phyloP scores from a whole-genome alignment of 2,113 vertebrate species.

The Heterotis niloticus region DNA sequence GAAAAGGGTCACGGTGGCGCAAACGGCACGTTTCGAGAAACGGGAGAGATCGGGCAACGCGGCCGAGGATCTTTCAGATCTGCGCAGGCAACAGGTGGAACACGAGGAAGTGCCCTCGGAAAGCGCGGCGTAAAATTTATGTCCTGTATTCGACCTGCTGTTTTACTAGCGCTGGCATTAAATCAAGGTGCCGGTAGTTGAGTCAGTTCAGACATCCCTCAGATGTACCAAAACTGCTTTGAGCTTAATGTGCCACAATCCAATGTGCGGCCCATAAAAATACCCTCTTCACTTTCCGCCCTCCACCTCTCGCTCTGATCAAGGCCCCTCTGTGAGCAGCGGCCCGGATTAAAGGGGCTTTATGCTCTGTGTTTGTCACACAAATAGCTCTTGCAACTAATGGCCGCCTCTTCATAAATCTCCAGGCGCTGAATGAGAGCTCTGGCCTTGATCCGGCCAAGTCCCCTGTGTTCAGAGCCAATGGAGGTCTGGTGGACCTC shows the following conservation, averaged over 20 bases:
- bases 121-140: neutral
- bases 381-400: slow-evolving; percentile 15
- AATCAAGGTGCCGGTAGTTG: slow-evolving; percentile 28
- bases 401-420: slow-evolving; percentile 29
- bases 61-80: neutral
- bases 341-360: slow-evolving; percentile 26
- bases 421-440: slow-evolving; percentile 24
- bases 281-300: neutral
- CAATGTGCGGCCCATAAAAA: slow-evolving; percentile 15
- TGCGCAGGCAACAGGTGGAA: neutral
- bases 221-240: slow-evolving; percentile 22
- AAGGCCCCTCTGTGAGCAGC: slow-evolving; percentile 23
- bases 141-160: slow-evolving; percentile 7
- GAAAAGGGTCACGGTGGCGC: too few species aligned
- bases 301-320: slow-evolving; percentile 4
- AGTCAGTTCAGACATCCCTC: slow-evolving; percentile 25
- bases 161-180: slow-evolving; percentile 14
- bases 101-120: neutral
- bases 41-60: neutral
- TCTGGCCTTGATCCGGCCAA: slow-evolving; percentile 30
- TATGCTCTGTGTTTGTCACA: slow-evolving; percentile 18
- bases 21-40: neutral
- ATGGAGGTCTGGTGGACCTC: neutral
- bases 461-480: neutral
- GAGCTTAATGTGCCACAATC: slow-evolving; percentile 28